Base-by-base conservation (phyloP, 2,113 vertebrate genomes). In the Rhipidura dahli region DNA sequence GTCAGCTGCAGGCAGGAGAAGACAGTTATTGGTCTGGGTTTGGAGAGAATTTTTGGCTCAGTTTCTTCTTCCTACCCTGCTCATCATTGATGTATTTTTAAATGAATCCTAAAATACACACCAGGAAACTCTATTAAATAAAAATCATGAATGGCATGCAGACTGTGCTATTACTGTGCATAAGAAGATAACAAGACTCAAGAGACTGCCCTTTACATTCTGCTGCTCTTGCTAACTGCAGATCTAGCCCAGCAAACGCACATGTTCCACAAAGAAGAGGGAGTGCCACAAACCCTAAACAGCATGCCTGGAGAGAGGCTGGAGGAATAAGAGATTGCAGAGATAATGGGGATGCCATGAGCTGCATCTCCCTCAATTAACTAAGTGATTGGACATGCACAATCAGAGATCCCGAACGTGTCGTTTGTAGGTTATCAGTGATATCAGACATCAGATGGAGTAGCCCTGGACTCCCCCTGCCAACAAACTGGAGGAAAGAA, bases 121-220 rank as follows among this genome's bases (percentile, higher is more conserved):
- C 89, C 65, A 93, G 95, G 93, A 97, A 97, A 96, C 93, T 95
- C 95, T 96, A 80, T 93, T 97, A 96, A 97, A 95, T 89, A 95
- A 91, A 95, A 83, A 77, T 94, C 84, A 97, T 94, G 81, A 97
- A 96, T 89, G 92, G 83, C 89, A 96, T 93, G 77, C 89, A 94
- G 89, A 73, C 83, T 95, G 91, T 84, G 81, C 88, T 94, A 91
- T 94, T 93, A 96, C 90, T 95, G 88, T 93, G 96, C 96, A 96
- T 97, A 96, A 96, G 93, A 96, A 97, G 97, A 95, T 95, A 97
- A 95, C 93, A 97, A 94, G 86, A 83, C 70, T 90, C 91, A 54
- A 47, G 92, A 96, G 89, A 96, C 92, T 97, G 91, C 68, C 96
- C 94, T 94, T 96, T 97, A 79, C 96, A 88, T 96, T 96, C 92